Evolutionary conservation across 2,113 vertebrate genomes (phyloP).

Genomic region (Grallaria varia): DNA sequence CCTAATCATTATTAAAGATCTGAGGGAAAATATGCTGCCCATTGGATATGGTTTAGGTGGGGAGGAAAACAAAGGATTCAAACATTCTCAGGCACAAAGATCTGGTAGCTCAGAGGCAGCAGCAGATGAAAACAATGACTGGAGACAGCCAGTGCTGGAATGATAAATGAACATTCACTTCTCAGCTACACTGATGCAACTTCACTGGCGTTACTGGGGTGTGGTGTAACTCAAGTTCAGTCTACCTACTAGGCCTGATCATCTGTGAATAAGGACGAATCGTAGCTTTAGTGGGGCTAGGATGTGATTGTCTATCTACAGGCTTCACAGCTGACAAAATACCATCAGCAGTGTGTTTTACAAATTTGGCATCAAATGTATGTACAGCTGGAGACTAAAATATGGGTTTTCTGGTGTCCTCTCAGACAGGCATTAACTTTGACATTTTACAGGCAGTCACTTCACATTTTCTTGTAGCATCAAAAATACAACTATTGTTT

Average conservation of each 20-base stretch:
- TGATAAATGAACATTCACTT: slow-evolving; percentile 12
- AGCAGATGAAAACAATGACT: slow-evolving; percentile 37
- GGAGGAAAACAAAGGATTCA: slow-evolving; percentile 45
- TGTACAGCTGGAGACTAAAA: background rate
- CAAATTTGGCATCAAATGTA: background rate
- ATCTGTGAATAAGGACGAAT: background rate
- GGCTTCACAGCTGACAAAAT: background rate
- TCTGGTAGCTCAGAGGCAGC: slow-evolving; percentile 30
- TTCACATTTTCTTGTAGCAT: background rate
- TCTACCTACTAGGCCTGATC: background rate
- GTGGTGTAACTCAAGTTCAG: background rate
- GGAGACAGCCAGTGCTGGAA: background rate
- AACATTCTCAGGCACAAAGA: slow-evolving; percentile 19
- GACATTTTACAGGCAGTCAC: background rate
- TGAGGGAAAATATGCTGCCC: slow-evolving; percentile 14
- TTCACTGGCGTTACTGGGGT: background rate
- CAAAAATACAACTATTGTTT: background rate
- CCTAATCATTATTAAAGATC: slow-evolving; percentile 57
- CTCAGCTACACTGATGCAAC: background rate
- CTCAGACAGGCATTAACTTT: background rate
- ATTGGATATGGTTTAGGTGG: slow-evolving; percentile 15
- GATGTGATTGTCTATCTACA: background rate
- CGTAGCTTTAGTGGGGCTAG: background rate
- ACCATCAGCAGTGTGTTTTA: background rate
- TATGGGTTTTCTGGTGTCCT: background rate